A percentile compares a stretch with the other conserved stretches of the same genome.
phyloP scores from a whole-genome alignment of 2,888 invertebrate species.

The Torymus auratus region DNA sequence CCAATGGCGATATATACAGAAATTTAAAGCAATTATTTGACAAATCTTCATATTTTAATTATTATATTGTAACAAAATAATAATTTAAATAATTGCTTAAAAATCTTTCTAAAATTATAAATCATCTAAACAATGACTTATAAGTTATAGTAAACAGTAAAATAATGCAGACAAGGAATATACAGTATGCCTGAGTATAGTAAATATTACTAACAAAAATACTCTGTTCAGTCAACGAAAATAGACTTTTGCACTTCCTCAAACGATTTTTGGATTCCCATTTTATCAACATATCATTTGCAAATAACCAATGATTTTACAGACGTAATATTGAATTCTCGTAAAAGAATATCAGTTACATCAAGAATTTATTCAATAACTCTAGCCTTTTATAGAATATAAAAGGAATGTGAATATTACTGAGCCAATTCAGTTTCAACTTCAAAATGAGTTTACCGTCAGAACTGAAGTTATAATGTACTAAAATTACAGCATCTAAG shows the following conservation, averaged over 20 bases:
- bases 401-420: no score
- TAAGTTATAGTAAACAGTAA: no score
- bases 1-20: neutral
- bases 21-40: neutral
- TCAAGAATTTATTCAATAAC: no score
- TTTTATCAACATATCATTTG: constrained; percentile 2
- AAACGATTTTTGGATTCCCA: neutral
- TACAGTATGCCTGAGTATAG: neutral
- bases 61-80: no score
- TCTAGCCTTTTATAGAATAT: no score
- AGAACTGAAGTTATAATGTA: neutral
- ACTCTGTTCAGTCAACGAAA: constrained; percentile 1
- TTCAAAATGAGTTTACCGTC: neutral
- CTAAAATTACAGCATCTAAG: no score
- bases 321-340: neutral
- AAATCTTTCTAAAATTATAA: constrained; percentile 1
- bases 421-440: no score
- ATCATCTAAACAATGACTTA: neutral
- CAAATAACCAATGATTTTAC: neutral
- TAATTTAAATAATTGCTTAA: neutral
- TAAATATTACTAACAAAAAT: neutral
- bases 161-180: neutral
- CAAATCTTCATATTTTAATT: no score
- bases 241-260: constrained; percentile 9
- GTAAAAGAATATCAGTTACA: no score